phyloP scores from a whole-genome alignment of 2,113 vertebrate genomes.

The Hemicordylus capensis region DNA sequence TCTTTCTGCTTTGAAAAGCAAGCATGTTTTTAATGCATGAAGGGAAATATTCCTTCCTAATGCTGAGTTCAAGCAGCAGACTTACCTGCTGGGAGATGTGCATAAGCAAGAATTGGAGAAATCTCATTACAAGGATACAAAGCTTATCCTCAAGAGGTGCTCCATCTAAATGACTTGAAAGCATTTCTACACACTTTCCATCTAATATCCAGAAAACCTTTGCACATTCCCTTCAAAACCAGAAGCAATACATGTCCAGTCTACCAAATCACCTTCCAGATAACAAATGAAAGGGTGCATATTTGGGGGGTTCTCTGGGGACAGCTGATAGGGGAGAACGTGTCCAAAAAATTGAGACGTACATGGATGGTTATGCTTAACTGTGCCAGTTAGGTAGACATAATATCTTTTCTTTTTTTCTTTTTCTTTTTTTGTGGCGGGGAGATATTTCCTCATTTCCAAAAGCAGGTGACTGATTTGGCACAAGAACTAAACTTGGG shows the following conservation, averaged over 20 bases:
- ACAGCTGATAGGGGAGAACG: too few relatives aligned
- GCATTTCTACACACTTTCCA: neutral
- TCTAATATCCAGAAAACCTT: neutral
- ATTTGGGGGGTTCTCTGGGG: too few relatives aligned
- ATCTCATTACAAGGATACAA: slow-evolving; percentile 14
- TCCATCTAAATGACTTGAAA: slow-evolving; percentile 17
- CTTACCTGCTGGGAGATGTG: neutral
- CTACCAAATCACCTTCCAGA: neutral
- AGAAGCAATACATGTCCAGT: neutral
- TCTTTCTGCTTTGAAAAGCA: slow-evolving; percentile 20
- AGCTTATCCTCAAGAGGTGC: slow-evolving; percentile 20
- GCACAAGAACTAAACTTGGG: neutral
- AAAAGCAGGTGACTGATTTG: neutral
- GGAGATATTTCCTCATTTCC: neutral
- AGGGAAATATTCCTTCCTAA: neutral
- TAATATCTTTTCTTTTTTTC: too few relatives aligned
- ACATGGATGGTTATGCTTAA: too few relatives aligned
- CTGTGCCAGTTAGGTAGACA: too few relatives aligned
- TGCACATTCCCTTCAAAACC: neutral
- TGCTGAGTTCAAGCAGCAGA: neutral
- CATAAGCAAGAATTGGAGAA: slow-evolving; percentile 20
- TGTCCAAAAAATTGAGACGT: too few relatives aligned
- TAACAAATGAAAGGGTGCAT: neutral
- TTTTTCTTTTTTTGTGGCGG: too few relatives aligned
- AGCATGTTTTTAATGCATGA: neutral